Evolutionary conservation across 2,113 vertebrate genomes (phyloP), one percentile per base, ranked within the genome.

Genomic region (Pangasianodon hypophthalmus): DNA sequence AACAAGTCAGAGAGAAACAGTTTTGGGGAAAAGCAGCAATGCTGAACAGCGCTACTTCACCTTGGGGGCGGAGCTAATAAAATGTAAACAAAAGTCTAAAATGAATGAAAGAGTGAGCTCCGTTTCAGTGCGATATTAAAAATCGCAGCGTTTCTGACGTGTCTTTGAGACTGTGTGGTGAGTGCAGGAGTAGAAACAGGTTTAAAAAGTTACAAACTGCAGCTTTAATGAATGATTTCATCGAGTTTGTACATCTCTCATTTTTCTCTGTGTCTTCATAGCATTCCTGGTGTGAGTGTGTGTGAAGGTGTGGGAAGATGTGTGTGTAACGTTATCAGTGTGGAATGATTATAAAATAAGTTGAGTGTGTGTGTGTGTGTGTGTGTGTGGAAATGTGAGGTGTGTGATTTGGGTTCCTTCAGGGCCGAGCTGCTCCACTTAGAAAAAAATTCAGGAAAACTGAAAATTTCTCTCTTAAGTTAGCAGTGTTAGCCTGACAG

Each of bases 401-500:
- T 46, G 84, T 50, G n/a, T 46, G 84, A 86, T 56, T 32, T n/a
- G 71, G 1, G 54, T 44, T 88, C 75, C 87, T 88, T 58, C 75
- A 81, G 87, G 87, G 75, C 87, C 19, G 2, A 19, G 56, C 75
- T 80, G 87, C 44, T 71, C 87, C 80, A 88, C 54, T 88, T 88
- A 24, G 37, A 44, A 79, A 87, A 60, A 85, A 67, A n/a, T 71
- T 69, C 62, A 37, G 9, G 16, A 32, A 67, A 24, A 86, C 64
- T 52, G n/a, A 46, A 50, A 19, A 77, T 41, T 50, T 82, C n/a
- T 67, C 60, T 88, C 26, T 79, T 44, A 50, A 79, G 85, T 84
- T 87, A 84, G 79, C 85, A 46, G 48, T 50, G 44, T 91, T 82
- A 83, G 56, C 32, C 75, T 91, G 87, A 84, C 64, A 77, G 86